phyloP scores from a whole-genome alignment of 2,888 invertebrate species.

The Macaria liturata region DNA sequence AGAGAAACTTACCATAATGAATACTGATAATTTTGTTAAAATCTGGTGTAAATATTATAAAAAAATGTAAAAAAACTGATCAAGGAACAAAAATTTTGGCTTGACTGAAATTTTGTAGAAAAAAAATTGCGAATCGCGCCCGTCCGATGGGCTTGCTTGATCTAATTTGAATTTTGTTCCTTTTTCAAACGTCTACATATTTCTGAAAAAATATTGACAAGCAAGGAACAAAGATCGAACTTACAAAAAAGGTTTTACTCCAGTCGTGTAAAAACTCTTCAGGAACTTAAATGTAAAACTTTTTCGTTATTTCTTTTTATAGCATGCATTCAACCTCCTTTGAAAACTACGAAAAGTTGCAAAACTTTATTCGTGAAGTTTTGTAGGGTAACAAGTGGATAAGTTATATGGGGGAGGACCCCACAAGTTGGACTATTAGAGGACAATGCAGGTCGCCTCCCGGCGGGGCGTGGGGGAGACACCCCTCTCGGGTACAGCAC shows the following conservation, averaged over 20 bases:
- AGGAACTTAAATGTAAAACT: too few species aligned
- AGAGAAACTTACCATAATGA: constrained; percentile 70
- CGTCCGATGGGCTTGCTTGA: constrained; percentile 63
- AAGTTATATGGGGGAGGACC: constrained; percentile 55
- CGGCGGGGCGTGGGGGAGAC: constrained; percentile 49
- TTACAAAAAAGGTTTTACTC: constrained; percentile 19
- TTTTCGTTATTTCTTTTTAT: too few species aligned
- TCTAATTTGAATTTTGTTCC: constrained; percentile 63
- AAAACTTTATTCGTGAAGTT: constrained; percentile 29
- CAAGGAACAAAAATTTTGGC: constrained; percentile 64
- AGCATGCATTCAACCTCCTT: constrained; percentile 14
- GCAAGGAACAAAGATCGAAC: constrained; percentile 30
- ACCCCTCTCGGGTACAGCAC: constrained; percentile 42
- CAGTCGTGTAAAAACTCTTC: too few species aligned
- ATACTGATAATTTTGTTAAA: constrained; percentile 67
- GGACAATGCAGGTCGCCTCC: constrained; percentile 62
- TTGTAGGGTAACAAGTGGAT: constrained; percentile 58
- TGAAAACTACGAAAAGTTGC: constrained; percentile 19
- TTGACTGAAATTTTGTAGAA: constrained; percentile 70
- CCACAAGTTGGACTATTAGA: constrained; percentile 59
- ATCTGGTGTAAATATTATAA: constrained; percentile 55
- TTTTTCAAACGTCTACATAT: constrained; percentile 50
- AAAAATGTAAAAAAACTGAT: constrained; percentile 52
- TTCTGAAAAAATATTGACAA: constrained; percentile 29
- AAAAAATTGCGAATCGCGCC: constrained; percentile 70